Conservation (phyloP, 2,888 invertebrate genomes). For the Dicycla oo region DNA sequence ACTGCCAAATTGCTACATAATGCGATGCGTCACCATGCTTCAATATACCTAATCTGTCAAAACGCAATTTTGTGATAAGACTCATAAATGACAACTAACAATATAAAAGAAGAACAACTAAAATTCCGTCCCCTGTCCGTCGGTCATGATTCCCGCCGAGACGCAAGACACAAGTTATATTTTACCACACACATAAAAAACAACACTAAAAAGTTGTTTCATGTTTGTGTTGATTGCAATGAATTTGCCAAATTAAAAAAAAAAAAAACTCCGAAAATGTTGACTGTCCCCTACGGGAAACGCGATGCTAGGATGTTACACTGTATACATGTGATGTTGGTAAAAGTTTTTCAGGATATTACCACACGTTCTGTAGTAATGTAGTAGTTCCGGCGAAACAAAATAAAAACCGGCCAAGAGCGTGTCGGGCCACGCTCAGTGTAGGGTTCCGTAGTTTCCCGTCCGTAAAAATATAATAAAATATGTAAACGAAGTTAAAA, state of each 20-base stretch:
- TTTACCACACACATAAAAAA: slow-evolving; percentile 57
- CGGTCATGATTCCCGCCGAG: slow-evolving; percentile 8
- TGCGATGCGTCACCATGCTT: too few relatives aligned
- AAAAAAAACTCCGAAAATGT: slow-evolving; percentile 24
- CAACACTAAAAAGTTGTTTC: slow-evolving; percentile 50
- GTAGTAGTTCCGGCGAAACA: slow-evolving; percentile 40
- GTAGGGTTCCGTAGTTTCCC: too few relatives aligned
- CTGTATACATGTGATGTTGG: slow-evolving; percentile 25
- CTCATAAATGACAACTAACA: not conserved
- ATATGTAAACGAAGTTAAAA: too few relatives aligned
- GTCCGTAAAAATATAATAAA: too few relatives aligned
- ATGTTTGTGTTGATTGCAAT: slow-evolving; percentile 55
- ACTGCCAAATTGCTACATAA: too few relatives aligned
- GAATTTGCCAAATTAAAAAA: slow-evolving; percentile 59
- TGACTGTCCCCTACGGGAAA: slow-evolving; percentile 31
- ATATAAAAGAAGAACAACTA: slow-evolving; percentile 25
- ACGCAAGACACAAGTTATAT: slow-evolving; percentile 45
- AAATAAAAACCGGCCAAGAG: slow-evolving; percentile 12
- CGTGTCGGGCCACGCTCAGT: too few relatives aligned
- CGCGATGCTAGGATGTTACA: slow-evolving; percentile 42
- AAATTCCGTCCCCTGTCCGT: slow-evolving; percentile 8
- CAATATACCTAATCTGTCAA: too few relatives aligned
- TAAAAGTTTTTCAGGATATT: slow-evolving; percentile 50
- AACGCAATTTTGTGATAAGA: too few relatives aligned
- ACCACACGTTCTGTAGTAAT: slow-evolving; percentile 35